These are phyloP conservation scores for Leptogaster cylindrica DNA, from an alignment of 2,888 invertebrate species.

Conservation along the genomic window DNA sequence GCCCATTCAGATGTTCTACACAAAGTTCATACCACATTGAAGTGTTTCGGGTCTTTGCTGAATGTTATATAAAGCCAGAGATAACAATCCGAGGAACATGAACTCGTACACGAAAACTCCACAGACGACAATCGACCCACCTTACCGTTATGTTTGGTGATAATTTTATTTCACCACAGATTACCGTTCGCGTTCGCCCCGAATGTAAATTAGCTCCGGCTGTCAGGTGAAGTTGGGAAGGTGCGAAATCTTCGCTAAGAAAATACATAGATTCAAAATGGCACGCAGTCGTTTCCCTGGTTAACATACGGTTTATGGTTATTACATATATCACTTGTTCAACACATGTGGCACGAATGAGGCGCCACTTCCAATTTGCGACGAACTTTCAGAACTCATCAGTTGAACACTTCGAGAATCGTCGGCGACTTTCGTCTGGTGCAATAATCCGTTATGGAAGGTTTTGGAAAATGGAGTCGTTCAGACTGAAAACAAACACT, in stretches of 20 bases:
- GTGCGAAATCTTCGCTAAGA: conserved; percentile 18
- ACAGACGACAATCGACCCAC: conserved; percentile 1
- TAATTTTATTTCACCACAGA: conserved; percentile 23
- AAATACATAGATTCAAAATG: background rate
- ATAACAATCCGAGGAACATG: conserved; percentile 17
- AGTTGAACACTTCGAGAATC: conserved; percentile 5
- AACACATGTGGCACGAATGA: conserved; percentile 26
- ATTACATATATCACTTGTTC: conserved; percentile 30
- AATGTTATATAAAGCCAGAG: conserved; percentile 25
- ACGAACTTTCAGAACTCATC: conserved; percentile 7
- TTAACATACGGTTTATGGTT: background rate
- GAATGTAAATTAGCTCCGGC: conserved; percentile 15
- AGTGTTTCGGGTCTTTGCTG: conserved; percentile 19
- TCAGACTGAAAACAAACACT: no score
- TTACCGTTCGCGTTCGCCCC: conserved; percentile 1
- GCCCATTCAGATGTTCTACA: background rate
- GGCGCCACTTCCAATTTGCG: conserved; percentile 33
- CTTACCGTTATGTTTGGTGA: conserved; percentile 16
- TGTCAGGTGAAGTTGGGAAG: conserved; percentile 8
- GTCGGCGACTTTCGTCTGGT: background rate
- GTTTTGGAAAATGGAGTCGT: no score
- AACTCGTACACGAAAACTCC: background rate
- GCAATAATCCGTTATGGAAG: background rate
- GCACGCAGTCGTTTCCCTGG: conserved; percentile 10
- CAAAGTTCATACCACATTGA: conserved; percentile 12